Evolutionary conservation across 1,140 invertebrate species (phyloP).

Genomic region (Aphis gossypii): DNA sequence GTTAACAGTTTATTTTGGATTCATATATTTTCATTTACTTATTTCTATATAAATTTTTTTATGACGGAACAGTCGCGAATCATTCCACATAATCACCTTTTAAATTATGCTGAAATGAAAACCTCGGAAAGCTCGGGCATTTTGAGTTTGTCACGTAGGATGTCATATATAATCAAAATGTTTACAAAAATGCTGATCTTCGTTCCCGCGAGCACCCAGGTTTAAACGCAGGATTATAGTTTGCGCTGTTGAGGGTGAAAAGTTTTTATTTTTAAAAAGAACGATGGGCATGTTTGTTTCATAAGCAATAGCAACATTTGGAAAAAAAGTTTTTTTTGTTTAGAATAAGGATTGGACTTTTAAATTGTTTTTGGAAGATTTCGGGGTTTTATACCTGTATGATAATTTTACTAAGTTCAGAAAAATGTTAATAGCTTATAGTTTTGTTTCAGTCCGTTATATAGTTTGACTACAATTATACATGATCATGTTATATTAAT

Average conservation of each 20-base stretch:
- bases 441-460: not conserved
- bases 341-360: slow-evolving; percentile 46
- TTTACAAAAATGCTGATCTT: slow-evolving; percentile 58
- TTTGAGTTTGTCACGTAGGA: slow-evolving; percentile 52
- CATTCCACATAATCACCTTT: slow-evolving; percentile 40
- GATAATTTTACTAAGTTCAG: slow-evolving; percentile 10
- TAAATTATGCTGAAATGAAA: slow-evolving; percentile 54
- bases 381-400: slow-evolving; percentile 26
- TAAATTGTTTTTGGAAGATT: slow-evolving; percentile 40
- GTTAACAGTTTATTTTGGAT: not conserved
- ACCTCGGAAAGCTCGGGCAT: slow-evolving; percentile 41
- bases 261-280: slow-evolving; percentile 51
- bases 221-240: slow-evolving; percentile 51
- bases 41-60: not conserved
- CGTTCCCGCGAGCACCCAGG: slow-evolving; percentile 23
- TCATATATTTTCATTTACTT: slow-evolving; percentile 4
- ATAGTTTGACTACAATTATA: not conserved
- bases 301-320: slow-evolving; percentile 10
- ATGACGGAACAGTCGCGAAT: not conserved
- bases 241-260: slow-evolving; percentile 21
- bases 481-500: not conserved
- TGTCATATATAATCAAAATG: slow-evolving; percentile 57
- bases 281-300: slow-evolving; percentile 34
- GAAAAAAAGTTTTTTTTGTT: slow-evolving; percentile 40
- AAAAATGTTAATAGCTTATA: slow-evolving; percentile 8